Evolutionary conservation across 2,797 vertebrate genomes (phyloP), one percentile per base, ranked within the genome.

Genomic region (Hyperoplus lanceolatus): DNA sequence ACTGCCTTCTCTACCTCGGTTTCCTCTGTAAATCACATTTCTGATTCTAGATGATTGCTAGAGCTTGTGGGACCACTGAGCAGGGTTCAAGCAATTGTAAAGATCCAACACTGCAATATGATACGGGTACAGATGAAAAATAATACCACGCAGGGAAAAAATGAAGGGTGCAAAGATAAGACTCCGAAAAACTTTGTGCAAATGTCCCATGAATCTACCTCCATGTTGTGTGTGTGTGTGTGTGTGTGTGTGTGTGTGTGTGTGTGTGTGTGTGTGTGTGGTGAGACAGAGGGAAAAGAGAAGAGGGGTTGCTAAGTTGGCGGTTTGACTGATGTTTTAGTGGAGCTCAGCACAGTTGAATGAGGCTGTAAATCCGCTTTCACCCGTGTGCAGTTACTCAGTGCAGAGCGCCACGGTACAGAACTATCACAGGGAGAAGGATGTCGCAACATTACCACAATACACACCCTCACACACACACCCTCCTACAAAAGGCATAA

Each of bases 251-350:
- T 61, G 57, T 18, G 36, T n/a, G 8, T 36, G 49, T 70, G 29
- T 72, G 55, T 59, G 58, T 62, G 36, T 70, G 41, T 46, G 38
- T 41, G 42, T 62, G 36, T 70, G 41, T 46, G 38, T 41, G 42
- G 57, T 8, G 63, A 54, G 81, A 79, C 57, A 39, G 49, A 51
- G 63, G 29, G 60, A 21, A 82, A 75, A 75, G 45, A 56, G 48
- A 29, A 46, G 73, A 65, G 45, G 73, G 85, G 71, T 45, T 65
- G 85, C 84, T 75, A 87, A 83, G 72, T 87, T 84, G 86, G 89
- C 29, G 60, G 82, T 84, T 86, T 90, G 89, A 92, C 76, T 88
- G 88, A 92, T 91, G 87, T 87, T 89, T 85, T 85, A 80, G 79
- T 77, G 85, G 70, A 91, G 87, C 82, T 88, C 75, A 87, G 83